A percentile compares a stretch with the other conserved stretches of the same genome.
These are phyloP conservation scores for Caiman crocodilus DNA, from an alignment of 2,797 vertebrate species.

Conservation along the genomic window DNA sequence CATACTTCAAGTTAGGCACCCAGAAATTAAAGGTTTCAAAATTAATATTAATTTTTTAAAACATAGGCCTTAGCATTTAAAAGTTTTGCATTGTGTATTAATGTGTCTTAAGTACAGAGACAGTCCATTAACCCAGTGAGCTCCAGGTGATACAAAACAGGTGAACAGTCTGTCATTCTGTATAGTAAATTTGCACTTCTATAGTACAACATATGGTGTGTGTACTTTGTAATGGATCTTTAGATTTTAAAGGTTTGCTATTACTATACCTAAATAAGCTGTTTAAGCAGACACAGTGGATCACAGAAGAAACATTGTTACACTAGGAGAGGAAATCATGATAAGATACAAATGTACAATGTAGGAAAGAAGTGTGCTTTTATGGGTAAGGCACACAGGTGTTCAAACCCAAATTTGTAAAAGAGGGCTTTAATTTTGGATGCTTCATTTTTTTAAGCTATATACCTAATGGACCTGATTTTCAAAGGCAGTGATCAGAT, in stretches of 20 bases:
- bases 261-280: background rate
- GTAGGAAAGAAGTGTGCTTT: background rate
- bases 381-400: background rate
- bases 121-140: background rate
- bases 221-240: background rate
- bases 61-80: too few species aligned
- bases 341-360: background rate
- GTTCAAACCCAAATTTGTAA: background rate
- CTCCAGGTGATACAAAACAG: conserved; percentile 60
- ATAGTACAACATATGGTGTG: conserved; percentile 50
- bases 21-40: too few species aligned
- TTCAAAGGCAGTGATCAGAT: background rate
- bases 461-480: background rate
- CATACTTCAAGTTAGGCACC: too few species aligned
- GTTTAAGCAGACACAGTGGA: background rate
- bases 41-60: too few species aligned
- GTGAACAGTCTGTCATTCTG: conserved; percentile 50
- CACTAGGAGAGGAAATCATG: background rate
- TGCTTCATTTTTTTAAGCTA: background rate
- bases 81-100: too few species aligned
- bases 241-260: background rate
- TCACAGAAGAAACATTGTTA: background rate
- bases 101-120: too few species aligned
- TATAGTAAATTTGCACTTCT: conserved; percentile 28
- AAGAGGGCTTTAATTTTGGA: background rate